These are phyloP conservation scores for Carassius auratus DNA, from an alignment of 2,113 vertebrate genomes.

Conservation along the genomic window DNA sequence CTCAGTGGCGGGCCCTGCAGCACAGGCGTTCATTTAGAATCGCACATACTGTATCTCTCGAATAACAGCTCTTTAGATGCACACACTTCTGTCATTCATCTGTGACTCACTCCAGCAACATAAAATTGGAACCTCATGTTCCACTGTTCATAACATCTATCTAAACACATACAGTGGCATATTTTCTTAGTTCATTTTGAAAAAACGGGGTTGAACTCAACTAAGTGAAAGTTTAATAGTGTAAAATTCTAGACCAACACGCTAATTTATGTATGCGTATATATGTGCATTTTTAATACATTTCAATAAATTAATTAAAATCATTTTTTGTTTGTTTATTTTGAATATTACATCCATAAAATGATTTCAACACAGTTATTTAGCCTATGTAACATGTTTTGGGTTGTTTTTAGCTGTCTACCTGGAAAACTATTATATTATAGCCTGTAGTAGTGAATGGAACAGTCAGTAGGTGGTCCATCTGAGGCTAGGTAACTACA, in stretches of 20 bases:
- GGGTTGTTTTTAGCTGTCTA: too few species aligned
- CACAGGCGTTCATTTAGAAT: background rate
- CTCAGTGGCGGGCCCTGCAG: background rate
- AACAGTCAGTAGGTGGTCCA: too few species aligned
- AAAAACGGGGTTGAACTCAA: background rate
- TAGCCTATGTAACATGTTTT: background rate
- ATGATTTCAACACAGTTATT: background rate
- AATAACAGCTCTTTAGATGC: background rate
- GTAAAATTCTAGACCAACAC: background rate
- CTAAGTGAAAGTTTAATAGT: background rate
- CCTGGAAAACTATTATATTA: too few species aligned
- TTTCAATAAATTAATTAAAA: background rate
- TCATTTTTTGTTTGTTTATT: background rate
- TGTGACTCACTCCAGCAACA: background rate
- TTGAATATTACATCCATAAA: background rate
- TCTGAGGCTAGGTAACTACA: too few species aligned
- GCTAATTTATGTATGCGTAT: too few species aligned
- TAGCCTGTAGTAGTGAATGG: too few species aligned
- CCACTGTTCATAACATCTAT: background rate
- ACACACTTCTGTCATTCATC: slow-evolving; percentile 1
- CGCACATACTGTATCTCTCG: background rate
- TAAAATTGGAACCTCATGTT: background rate
- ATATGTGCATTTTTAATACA: background rate
- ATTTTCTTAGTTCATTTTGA: background rate
- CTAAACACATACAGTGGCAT: background rate